A percentile compares a stretch with the other conserved stretches of the same genome.
Conservation (phyloP, 2,797 vertebrate genomes). For the Enteromius mattozi region DNA sequence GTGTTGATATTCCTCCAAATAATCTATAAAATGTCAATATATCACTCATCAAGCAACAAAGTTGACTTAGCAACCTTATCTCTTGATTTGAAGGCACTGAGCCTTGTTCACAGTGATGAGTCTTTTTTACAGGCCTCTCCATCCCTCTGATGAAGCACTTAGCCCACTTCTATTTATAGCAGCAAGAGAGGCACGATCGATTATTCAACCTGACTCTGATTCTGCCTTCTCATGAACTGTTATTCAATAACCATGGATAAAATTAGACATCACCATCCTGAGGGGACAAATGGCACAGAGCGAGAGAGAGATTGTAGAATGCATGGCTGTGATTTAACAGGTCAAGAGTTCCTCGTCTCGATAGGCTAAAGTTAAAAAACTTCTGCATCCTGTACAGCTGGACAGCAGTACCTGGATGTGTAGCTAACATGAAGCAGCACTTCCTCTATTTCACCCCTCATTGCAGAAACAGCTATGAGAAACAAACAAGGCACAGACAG, state of each 20-base stretch:
- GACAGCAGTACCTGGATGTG: constrained; percentile 34
- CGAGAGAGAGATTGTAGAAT: neutral
- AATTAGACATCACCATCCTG: constrained; percentile 47
- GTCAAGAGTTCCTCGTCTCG: neutral
- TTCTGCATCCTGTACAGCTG: constrained; percentile 21
- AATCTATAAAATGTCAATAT: neutral
- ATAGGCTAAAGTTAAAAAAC: neutral
- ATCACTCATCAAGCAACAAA: neutral
- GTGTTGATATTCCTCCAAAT: neutral
- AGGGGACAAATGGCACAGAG: constrained; percentile 28
- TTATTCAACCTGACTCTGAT: constrained; percentile 58
- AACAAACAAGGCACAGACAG: neutral
- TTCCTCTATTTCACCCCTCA: constrained; percentile 9
- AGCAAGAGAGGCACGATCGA: constrained; percentile 48
- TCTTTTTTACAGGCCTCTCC: constrained; percentile 11
- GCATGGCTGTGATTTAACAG: constrained; percentile 14
- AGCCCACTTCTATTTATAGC: constrained; percentile 54
- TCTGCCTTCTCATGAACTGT: constrained; percentile 51
- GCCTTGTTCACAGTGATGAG: neutral
- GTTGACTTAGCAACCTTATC: neutral
- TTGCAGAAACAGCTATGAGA: constrained; percentile 13
- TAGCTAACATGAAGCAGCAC: constrained; percentile 50
- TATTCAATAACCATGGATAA: constrained; percentile 62
- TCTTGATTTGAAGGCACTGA: neutral
- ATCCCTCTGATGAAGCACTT: constrained; percentile 52